A percentile compares a stretch with the other conserved stretches of the same genome.
Conservation (phyloP, 2,888 invertebrate genomes). For the Spisula solida region DNA sequence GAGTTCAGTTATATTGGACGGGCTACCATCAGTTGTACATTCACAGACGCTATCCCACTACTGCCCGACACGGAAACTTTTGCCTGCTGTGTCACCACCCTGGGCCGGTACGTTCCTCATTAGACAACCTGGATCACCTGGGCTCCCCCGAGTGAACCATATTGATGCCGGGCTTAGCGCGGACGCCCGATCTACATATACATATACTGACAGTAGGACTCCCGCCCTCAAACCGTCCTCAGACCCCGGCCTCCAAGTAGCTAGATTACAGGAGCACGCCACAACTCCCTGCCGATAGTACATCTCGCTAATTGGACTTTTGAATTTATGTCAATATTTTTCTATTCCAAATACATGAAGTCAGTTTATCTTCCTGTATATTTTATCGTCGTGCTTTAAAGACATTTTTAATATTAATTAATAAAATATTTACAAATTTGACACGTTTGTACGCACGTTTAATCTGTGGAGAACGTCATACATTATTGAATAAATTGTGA, state of each 20-base stretch:
- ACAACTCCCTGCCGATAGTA: constrained; percentile 93
- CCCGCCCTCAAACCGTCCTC: constrained; percentile 97
- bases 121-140: constrained; percentile 95
- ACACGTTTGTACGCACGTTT: no score
- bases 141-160: constrained; percentile 94
- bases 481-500: background rate
- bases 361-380: no score
- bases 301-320: background rate
- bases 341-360: background rate
- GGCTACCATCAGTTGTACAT: constrained; percentile 94
- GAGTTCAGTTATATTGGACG: constrained; percentile 93
- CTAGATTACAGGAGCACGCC: constrained; percentile 99
- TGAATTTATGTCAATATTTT: constrained; percentile 6
- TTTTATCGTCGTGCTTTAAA: no score
- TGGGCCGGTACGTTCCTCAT: constrained; percentile 96
- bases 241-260: constrained; percentile 92
- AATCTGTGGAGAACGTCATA: background rate
- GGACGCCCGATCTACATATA: constrained; percentile 95
- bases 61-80: constrained; percentile 99
- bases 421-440: no score
- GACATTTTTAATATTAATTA: no score
- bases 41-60: constrained; percentile 99
- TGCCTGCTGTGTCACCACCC: constrained; percentile 93
- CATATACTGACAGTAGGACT: constrained; percentile 89
- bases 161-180: constrained; percentile 90